These are phyloP conservation scores for Hassar affinis DNA, from an alignment of 2,113 vertebrate species.

Conservation along the genomic window DNA sequence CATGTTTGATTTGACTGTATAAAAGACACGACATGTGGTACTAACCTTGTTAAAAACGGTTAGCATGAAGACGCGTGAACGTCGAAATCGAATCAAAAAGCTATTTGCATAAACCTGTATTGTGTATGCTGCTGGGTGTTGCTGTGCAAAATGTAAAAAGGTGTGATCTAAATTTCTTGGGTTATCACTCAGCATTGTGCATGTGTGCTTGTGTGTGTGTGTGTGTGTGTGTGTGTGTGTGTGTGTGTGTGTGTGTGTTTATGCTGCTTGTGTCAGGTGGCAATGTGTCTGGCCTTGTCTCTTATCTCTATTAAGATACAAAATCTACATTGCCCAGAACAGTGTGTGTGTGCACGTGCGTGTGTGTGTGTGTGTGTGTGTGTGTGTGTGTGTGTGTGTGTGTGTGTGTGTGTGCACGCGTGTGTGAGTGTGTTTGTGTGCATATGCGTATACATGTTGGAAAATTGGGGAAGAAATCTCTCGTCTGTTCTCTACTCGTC, in stretches of 20 bases:
- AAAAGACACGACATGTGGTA: not conserved
- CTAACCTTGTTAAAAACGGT: not conserved
- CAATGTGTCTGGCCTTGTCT: constrained; percentile 35
- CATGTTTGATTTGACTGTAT: not conserved
- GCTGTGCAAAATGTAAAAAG: not conserved
- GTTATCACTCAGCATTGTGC: not conserved
- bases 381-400: not conserved
- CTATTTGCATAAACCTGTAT: not conserved
- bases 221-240: constrained; percentile 25
- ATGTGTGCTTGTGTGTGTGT: not conserved
- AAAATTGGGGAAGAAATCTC: not conserved
- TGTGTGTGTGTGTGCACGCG: not conserved
- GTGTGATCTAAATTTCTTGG: not conserved
- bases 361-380: constrained; percentile 5
- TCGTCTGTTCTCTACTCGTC: not conserved
- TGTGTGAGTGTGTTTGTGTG: constrained; percentile 3
- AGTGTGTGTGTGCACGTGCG: not conserved
- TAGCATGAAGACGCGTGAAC: not conserved
- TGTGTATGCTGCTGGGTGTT: not conserved
- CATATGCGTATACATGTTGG: not conserved
- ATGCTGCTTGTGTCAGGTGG: constrained; percentile 23
- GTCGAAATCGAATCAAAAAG: too few species aligned
- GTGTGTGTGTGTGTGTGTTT: constrained; percentile 12
- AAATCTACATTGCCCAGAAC: constrained; percentile 5
- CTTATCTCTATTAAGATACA: constrained; percentile 41